Evolutionary conservation across 2,797 vertebrate genomes (phyloP).

Genomic region (Tolypeutes matacus): DNA sequence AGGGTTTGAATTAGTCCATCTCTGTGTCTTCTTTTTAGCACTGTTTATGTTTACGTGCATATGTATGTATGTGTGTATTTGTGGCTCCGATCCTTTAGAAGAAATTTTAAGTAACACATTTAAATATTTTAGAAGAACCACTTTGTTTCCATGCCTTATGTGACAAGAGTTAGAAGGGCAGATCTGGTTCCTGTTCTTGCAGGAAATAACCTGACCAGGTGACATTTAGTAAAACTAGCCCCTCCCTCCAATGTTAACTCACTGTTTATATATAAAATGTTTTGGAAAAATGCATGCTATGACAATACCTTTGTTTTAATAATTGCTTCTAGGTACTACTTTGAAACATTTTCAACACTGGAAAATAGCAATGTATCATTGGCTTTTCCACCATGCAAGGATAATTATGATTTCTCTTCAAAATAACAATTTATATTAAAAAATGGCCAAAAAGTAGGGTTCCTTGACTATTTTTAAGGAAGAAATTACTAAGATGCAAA

Average conservation of each 20-base stretch:
- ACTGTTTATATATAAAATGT: constrained; percentile 8
- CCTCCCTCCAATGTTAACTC: constrained; percentile 28
- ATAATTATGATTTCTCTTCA: constrained; percentile 78
- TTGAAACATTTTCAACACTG: constrained; percentile 73
- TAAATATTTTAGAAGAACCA: neutral
- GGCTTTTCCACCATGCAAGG: constrained; percentile 62
- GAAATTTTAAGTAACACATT: constrained; percentile 1
- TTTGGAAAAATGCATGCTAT: constrained; percentile 52
- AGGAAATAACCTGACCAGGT: constrained; percentile 46
- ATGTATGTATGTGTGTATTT: neutral
- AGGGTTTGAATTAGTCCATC: neutral
- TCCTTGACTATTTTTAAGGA: constrained; percentile 74
- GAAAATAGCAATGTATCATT: constrained; percentile 72
- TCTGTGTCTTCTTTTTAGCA: neutral
- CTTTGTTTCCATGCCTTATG: neutral
- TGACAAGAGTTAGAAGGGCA: neutral
- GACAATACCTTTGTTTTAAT: constrained; percentile 57
- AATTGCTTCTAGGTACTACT: constrained; percentile 63
- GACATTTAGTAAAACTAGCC: constrained; percentile 25
- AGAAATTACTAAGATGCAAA: constrained; percentile 64
- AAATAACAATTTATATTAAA: constrained; percentile 69
- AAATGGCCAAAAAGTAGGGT: constrained; percentile 13
- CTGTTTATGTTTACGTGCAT: neutral
- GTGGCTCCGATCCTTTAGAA: neutral
- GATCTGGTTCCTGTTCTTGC: neutral